A percentile compares a stretch with the other conserved stretches of the same genome.
phyloP scores from a whole-genome alignment of 2,888 invertebrate genomes.

The Liopterus haemorrhoidalis region DNA sequence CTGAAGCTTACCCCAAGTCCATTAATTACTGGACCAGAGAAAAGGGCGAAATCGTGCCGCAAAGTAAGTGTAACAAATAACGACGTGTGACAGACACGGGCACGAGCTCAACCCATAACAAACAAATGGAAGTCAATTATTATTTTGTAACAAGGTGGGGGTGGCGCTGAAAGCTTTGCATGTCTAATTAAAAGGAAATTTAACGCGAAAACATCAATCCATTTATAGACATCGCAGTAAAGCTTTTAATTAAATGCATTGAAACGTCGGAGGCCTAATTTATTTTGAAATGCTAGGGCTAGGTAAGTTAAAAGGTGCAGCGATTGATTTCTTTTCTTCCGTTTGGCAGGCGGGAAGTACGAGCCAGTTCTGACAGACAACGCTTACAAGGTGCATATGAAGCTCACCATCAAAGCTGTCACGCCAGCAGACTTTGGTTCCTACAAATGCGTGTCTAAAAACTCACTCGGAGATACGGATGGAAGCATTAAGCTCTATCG shows the following conservation, averaged over 20 bases:
- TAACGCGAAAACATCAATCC: constrained; percentile 3
- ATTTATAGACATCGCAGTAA: neutral
- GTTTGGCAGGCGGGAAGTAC: constrained; percentile 54
- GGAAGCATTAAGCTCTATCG: constrained; percentile 67
- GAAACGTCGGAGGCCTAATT: too few species aligned
- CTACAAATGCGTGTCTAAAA: constrained; percentile 69
- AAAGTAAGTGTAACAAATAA: constrained; percentile 51
- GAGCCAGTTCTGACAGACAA: constrained; percentile 63
- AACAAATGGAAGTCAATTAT: too few species aligned
- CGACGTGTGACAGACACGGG: constrained; percentile 2
- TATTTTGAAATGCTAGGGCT: too few species aligned
- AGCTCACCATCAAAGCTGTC: constrained; percentile 60
- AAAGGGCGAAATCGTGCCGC: constrained; percentile 57
- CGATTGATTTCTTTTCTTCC: constrained; percentile 1
- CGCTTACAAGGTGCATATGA: constrained; percentile 68
- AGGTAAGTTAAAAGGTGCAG: too few species aligned
- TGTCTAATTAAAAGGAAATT: neutral
- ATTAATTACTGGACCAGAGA: constrained; percentile 69
- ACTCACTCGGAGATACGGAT: constrained; percentile 67
- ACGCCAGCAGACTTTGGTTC: constrained; percentile 58
- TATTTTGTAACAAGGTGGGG: too few species aligned
- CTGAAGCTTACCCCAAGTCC: constrained; percentile 68
- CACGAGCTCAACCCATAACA: constrained; percentile 1
- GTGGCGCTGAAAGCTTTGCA: too few species aligned
- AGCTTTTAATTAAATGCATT: constrained; percentile 2